Conservation (phyloP, 2,888 invertebrate species). For the Drosophila mimica region DNA sequence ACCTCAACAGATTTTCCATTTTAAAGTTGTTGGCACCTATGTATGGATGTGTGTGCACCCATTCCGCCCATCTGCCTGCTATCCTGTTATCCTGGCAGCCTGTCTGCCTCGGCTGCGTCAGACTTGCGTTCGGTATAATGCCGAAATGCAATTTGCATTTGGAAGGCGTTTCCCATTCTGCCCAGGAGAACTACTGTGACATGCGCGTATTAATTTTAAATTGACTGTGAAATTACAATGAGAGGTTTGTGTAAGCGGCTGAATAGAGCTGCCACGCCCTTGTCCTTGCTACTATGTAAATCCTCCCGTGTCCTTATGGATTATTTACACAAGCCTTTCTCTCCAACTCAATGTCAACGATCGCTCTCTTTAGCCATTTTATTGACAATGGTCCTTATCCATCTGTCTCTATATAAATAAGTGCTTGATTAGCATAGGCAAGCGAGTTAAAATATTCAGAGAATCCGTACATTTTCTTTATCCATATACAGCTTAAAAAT, state of each 20-base stretch:
- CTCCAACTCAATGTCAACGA: not conserved
- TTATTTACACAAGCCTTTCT: slow-evolving; percentile 17
- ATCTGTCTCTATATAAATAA: slow-evolving; percentile 9
- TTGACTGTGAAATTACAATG: slow-evolving; percentile 79
- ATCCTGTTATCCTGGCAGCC: slow-evolving; percentile 37
- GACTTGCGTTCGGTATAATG: slow-evolving; percentile 73
- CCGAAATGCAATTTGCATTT: slow-evolving; percentile 81
- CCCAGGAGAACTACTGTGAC: slow-evolving; percentile 42
- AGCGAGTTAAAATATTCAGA: not conserved
- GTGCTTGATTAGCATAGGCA: not conserved
- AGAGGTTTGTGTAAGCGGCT: slow-evolving; percentile 42
- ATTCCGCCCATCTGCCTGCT: slow-evolving; percentile 22
- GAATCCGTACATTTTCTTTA: not conserved
- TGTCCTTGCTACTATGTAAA: not conserved
- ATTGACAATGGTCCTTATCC: not conserved
- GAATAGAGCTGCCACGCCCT: slow-evolving; percentile 1
- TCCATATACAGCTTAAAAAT: not conserved
- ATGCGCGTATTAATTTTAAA: slow-evolving; percentile 78
- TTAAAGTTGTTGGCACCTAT: slow-evolving; percentile 70
- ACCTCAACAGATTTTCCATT: slow-evolving; percentile 42
- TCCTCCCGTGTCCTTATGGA: not conserved
- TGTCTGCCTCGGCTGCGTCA: slow-evolving; percentile 27
- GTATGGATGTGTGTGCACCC: slow-evolving; percentile 28
- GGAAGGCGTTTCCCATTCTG: slow-evolving; percentile 54
- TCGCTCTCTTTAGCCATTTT: not conserved